Evolutionary conservation across 2,113 vertebrate species (phyloP), one percentile per base, ranked within the genome.

Genomic region (Arothron firmamentum): DNA sequence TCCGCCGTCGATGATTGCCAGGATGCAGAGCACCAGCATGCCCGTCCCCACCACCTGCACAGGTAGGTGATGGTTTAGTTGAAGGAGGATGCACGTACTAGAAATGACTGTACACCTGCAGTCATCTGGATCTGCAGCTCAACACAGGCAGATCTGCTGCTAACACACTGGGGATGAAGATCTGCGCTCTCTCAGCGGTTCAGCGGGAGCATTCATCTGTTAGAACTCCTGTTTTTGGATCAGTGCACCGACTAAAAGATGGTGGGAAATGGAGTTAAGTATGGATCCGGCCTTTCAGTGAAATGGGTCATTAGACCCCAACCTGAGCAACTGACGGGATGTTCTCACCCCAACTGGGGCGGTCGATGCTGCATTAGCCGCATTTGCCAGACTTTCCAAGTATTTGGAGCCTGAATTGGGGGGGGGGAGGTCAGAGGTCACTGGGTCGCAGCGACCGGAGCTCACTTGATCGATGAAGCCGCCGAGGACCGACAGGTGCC

Each of bases 381-480:
- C 46, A 60, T 68, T 82, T 67, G 64, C 49, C 61, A 65, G 70
- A 75, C 52, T 79, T 77, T 41, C 17, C 47, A 14, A n/a, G 47
- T n/a, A 64, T 76, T 84, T 72, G 17, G 51, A 69, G 41, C 13
- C 48, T 61, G 65, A 84, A 58, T 18, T 38, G 50, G 59, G 13
- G 43, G 41, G 59, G 13, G 43, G 41, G 20, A 2, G 7, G 16
- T 45, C n/a, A 28, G 23, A 13, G 70, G 67, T 71, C 45, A 60
- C 15, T 6, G 20, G 58, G 74, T 79, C 57, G 52, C 19, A 10
- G 53, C 1, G 15, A 56, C 70, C 79, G 28, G 46, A 73, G 19
- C 69, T 92, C 88, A 97, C 97, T 90, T 99, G 95, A 78, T 99
- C 96, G 52, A 91, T 87, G 82, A 99, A 94, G 56, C 94, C 97